Percentiles rank a stretch among this genome's conserved stretches.
These are phyloP conservation scores for Polypterus senegalus DNA, from an alignment of 2,113 vertebrate genomes.

Conservation along the genomic window DNA sequence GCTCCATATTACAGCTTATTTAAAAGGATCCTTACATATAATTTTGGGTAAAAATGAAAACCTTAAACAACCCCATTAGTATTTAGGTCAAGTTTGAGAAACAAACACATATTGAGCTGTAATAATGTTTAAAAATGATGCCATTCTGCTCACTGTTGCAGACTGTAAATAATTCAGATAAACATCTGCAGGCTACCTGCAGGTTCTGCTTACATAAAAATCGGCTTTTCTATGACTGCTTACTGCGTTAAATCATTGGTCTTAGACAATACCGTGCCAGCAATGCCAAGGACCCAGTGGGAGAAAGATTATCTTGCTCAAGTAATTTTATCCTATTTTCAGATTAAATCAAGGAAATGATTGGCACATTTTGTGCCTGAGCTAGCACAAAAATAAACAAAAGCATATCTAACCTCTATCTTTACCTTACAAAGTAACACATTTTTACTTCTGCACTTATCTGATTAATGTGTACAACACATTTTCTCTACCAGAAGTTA, in stretches of 20 bases:
- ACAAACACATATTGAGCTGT: too few species aligned
- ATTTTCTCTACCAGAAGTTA: too few species aligned
- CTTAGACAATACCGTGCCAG: background rate
- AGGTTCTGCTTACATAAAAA: conserved; percentile 17
- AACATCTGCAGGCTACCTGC: conserved; percentile 17
- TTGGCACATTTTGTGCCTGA: background rate
- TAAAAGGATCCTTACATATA: too few species aligned
- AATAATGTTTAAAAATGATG: too few species aligned
- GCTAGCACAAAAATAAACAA: background rate
- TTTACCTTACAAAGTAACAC: background rate
- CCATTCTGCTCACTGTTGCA: conserved; percentile 10
- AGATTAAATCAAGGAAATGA: background rate
- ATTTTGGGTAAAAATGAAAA: too few species aligned
- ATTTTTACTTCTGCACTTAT: background rate
- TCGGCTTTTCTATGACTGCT: background rate
- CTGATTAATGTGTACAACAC: too few species aligned
- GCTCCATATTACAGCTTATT: too few species aligned
- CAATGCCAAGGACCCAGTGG: background rate
- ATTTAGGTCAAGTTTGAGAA: too few species aligned
- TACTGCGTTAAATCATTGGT: background rate
- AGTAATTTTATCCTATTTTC: too few species aligned
- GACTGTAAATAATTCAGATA: conserved; percentile 23
- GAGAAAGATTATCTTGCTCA: background rate
- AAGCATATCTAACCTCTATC: background rate
- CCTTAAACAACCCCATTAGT: too few species aligned